Base-by-base conservation (phyloP, 2,888 invertebrate species). In the Diarsia brunnea region DNA sequence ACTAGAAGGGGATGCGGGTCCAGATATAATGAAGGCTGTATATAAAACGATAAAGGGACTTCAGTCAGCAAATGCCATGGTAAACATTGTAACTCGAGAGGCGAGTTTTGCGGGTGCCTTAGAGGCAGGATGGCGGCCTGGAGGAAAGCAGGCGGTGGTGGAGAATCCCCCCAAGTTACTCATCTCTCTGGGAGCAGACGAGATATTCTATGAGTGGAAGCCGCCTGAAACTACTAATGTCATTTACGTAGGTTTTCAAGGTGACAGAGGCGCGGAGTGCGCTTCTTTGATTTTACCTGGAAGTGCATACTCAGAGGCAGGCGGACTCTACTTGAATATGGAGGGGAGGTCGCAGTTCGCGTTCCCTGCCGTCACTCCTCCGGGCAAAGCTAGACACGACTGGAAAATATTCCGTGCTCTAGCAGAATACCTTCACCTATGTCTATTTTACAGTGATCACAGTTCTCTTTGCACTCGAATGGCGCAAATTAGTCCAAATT, bases 241-340 rank as follows among this genome's bases (percentile, higher is more conserved):
- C 60, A 98, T 99, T 87, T 99, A 99, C 89, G 87, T 94, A 97
- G 99, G 99, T 74, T 99, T 99, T 94, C 99, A 99, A 95, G 99
- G 99, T 72, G 99, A 99, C 92, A 97, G 97, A 73, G 99, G 99
- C 31, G 99, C 99, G 2, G 97, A 98, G 84, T 97, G 98, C 82
- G 99, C 99, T 11, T 98, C 99, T 92, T 97, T 98, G 21, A 97
- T 99, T 73, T 95, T 99, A 27, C 99, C 99, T 0, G 99, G 99
- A 45, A 98, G 99, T 68, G 99, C 99, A 0, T 99, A 99, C 92
- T 99, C 99, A 0, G 99, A 99, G 96, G 99, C 99, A 92, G 98
- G 98, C 89, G 99, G 98, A 0, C 98, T 98, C 0, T 99, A 98
- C 92, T 98, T 99, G 8, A 99, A 99, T 94, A 99, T 99, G 66